Conservation (phyloP, 23 tunicate genomes). For the Halocynthia roretzi region DNA sequence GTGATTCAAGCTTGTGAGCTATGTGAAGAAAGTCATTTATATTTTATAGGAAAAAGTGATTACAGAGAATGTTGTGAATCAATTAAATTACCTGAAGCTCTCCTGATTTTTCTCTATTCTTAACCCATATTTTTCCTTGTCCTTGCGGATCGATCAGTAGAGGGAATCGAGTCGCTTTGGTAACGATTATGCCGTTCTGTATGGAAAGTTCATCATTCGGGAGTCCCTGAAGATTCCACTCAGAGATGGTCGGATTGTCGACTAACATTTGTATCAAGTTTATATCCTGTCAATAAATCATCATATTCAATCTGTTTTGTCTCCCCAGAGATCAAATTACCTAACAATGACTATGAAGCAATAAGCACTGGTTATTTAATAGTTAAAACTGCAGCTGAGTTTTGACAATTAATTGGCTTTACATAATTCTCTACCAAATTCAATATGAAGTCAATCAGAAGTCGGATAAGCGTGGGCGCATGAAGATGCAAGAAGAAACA, state of each 20-base stretch:
- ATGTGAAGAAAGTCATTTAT: not conserved
- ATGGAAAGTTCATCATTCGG: slow-evolving; percentile 75
- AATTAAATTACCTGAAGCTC: slow-evolving; percentile 43
- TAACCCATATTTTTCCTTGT: slow-evolving; percentile 81
- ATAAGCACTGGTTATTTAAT: too few relatives aligned
- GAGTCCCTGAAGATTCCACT: slow-evolving; percentile 74
- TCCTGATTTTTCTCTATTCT: slow-evolving; percentile 61
- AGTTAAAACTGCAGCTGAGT: too few relatives aligned
- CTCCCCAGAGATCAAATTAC: too few relatives aligned
- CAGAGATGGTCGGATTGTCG: slow-evolving; percentile 69
- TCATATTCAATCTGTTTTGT: too few relatives aligned
- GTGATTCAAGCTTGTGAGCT: slow-evolving; percentile 71
- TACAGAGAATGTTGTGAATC: not conserved
- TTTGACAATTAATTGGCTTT: too few relatives aligned
- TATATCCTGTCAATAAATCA: slow-evolving; percentile 28
- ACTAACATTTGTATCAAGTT: slow-evolving; percentile 71
- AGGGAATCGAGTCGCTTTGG: slow-evolving; percentile 75
- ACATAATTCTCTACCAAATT: too few relatives aligned
- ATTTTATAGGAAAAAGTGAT: not conserved
- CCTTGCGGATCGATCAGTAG: slow-evolving; percentile 83
- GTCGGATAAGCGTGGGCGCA: too few relatives aligned
- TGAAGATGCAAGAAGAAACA: too few relatives aligned
- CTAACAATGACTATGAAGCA: too few relatives aligned
- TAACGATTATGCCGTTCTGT: slow-evolving; percentile 82
- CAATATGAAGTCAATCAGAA: too few relatives aligned